These are phyloP conservation scores for Diadromus collaris DNA, from an alignment of 2,888 invertebrate species.

Conservation along the genomic window DNA sequence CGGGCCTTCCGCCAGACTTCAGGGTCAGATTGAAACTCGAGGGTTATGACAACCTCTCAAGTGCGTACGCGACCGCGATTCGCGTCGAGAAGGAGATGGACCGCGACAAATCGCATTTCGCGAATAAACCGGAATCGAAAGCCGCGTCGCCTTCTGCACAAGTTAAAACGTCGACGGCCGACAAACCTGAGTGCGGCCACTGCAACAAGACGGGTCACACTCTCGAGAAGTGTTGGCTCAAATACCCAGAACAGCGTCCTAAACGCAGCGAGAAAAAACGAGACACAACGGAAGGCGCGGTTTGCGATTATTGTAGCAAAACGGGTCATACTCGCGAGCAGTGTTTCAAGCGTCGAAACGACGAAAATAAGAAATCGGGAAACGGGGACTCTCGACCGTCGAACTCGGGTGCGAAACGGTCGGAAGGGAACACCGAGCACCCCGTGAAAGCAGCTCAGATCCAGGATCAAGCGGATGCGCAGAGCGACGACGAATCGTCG, in stretches of 20 bases:
- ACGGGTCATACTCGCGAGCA: neutral
- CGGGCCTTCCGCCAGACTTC: slow-evolving; percentile 1
- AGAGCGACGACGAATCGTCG: no score
- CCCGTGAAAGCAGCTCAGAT: no score
- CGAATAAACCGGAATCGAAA: neutral
- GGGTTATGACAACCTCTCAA: neutral
- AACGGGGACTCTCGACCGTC: slow-evolving; percentile 1
- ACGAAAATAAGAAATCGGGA: slow-evolving; percentile 1
- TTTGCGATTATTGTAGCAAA: slow-evolving; percentile 6
- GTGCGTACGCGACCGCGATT: neutral
- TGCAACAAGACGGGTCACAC: neutral
- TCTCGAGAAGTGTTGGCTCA: neutral
- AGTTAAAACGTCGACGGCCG: neutral
- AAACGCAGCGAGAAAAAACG: neutral
- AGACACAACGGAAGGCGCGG: neutral
- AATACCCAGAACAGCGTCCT: neutral
- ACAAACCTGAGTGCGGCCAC: neutral
- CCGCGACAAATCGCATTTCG: neutral
- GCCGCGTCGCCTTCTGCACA: neutral
- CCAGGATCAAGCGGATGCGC: no score
- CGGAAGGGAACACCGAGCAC: no score
- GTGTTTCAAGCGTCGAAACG: neutral
- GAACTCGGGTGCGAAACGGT: neutral
- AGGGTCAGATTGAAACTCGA: neutral
- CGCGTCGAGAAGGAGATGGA: slow-evolving; percentile 6